Evolutionary conservation across 1,140 invertebrate species (phyloP), one percentile per base, ranked within the genome.

Genomic region (Megalonaias nervosa): DNA sequence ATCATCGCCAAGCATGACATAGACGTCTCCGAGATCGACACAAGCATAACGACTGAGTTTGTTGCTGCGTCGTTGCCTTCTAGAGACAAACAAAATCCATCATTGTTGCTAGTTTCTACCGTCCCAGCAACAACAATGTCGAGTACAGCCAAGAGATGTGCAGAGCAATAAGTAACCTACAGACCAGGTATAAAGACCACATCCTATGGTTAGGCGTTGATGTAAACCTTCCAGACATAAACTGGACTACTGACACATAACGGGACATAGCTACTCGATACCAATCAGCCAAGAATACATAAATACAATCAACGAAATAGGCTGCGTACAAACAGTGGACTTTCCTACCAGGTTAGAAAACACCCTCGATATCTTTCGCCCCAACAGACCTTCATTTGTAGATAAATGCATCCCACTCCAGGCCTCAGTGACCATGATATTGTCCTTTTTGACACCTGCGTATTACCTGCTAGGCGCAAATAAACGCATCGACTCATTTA

Each of bases 361-460:
- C 11, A 73, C 31, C 64, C 56, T 73, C 9, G 61, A 73, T 62
- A 73, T 65, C 1, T 73, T 65, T 62, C 62, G 61, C 23, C 57
- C 71, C 17, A 71, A 60, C 21, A 9, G 58, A 21, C 69, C 59
- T 12, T 38, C 56, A 19, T 55, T 56, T 16, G 59, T 60, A 13
- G 62, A 65, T 17, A 64, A n/a, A 48, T 73, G 71, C 62, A 48
- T 17, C 17, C 71, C 71, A 9, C 4, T 73, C 11, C 71, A 16
- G 71, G 61, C 26, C 12, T 73, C 17, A 65, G 62, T 71, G 69
- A 71, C n/a, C 69, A 71, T 71, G 69, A 71, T 23, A 61, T n/a
- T 23, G 59, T 61, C 13, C 11, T 61, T 38, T 16, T 61, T 11
- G 69, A 71, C 58, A 60, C 58, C 31, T 2, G 56, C 26, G 59